Evolutionary conservation across 2,888 invertebrate species (phyloP).

Genomic region (Lypha dubia): DNA sequence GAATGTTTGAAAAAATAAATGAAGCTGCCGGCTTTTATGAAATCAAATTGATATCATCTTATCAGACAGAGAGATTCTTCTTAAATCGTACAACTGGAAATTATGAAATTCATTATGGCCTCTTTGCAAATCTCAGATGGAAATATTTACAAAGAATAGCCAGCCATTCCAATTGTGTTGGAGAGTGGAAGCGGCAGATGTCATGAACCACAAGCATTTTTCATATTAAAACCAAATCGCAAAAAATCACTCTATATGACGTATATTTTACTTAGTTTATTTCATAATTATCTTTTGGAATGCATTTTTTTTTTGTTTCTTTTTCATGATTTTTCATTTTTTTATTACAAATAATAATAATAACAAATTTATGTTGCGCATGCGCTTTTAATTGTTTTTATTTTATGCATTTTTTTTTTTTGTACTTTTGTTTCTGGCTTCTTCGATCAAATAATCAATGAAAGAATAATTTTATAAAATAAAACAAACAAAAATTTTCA

Average conservation of each 20-base stretch:
- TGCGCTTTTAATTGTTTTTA: constrained; percentile 61
- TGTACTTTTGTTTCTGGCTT: constrained; percentile 34
- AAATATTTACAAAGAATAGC: too few species aligned
- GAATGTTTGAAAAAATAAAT: too few species aligned
- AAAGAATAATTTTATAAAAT: background rate
- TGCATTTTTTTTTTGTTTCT: constrained; percentile 53
- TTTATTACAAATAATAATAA: constrained; percentile 25
- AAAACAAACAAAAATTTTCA: constrained; percentile 35
- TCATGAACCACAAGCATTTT: background rate
- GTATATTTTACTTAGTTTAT: constrained; percentile 33
- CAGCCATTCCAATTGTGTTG: too few species aligned
- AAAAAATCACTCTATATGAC: constrained; percentile 26
- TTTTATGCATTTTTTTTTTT: constrained; percentile 41
- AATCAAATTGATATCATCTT: too few species aligned
- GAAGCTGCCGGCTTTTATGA: too few species aligned
- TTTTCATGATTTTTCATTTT: background rate
- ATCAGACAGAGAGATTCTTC: too few species aligned
- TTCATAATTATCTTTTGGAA: constrained; percentile 60
- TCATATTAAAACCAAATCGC: background rate
- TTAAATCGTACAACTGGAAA: too few species aligned
- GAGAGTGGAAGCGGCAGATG: background rate
- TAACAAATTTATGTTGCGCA: constrained; percentile 68
- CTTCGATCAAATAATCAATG: constrained; percentile 7
- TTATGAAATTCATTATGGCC: too few species aligned
- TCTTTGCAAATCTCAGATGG: background rate